Evolutionary conservation across 2,113 vertebrate species (phyloP).

Genomic region (Carollia perspicillata): DNA sequence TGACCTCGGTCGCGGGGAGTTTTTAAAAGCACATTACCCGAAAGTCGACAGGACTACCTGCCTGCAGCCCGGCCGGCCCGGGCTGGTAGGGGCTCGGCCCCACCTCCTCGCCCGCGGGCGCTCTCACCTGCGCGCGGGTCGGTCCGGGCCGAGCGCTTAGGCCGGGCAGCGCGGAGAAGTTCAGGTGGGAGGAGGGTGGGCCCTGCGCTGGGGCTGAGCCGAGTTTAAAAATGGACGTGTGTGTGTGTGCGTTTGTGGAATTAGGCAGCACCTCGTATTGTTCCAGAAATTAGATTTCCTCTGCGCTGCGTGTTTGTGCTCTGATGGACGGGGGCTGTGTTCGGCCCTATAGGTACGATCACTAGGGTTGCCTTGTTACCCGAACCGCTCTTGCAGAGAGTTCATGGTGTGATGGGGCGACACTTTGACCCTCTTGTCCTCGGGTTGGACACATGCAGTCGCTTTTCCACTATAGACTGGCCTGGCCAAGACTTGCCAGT

Average conservation of each 20-base stretch:
- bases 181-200: slow-evolving; percentile 46
- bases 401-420: background rate
- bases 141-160: no score
- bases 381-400: background rate
- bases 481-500: slow-evolving; percentile 49
- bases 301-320: background rate
- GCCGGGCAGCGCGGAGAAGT: slow-evolving; percentile 42
- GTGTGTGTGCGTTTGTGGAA: background rate
- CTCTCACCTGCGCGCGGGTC: background rate
- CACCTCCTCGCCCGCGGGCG: background rate
- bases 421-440: slow-evolving; percentile 10
- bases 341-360: background rate
- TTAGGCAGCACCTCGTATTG: slow-evolving; percentile 41
- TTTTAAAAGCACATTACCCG: slow-evolving; percentile 76
- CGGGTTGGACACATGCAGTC: background rate
- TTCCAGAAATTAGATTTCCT: slow-evolving; percentile 29
- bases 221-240: background rate
- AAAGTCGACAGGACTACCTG: slow-evolving; percentile 73
- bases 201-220: background rate
- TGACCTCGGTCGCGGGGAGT: slow-evolving; percentile 77
- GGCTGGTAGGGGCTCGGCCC: slow-evolving; percentile 12
- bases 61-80: slow-evolving; percentile 47
- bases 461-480: slow-evolving; percentile 1
- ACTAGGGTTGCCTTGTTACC: background rate
- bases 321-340: background rate